A percentile compares a stretch with the other conserved stretches of the same genome.
Conservation (phyloP, 2,888 invertebrate genomes). For the Hoplodrina ambigua region DNA sequence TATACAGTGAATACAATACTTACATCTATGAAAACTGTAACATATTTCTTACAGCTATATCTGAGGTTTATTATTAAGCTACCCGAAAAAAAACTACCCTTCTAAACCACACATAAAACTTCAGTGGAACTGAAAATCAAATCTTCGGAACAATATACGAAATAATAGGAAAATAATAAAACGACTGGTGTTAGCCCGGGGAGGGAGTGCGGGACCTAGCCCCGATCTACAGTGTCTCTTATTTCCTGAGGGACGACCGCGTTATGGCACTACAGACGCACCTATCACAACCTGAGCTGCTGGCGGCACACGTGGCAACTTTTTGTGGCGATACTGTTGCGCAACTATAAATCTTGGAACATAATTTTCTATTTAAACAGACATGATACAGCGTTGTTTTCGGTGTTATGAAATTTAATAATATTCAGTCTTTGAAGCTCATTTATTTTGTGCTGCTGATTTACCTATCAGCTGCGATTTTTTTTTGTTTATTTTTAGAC, state of each 20-base stretch:
- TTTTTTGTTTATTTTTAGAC: no score
- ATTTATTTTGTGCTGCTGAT: no score
- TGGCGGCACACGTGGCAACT: conserved; percentile 9
- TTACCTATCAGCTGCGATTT: no score
- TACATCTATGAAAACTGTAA: no score
- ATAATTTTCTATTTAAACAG: no score
- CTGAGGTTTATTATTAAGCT: no score
- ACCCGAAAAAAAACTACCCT: neutral
- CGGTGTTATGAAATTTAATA: no score
- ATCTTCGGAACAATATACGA: conserved; percentile 60
- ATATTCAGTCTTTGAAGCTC: no score
- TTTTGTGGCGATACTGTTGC: conserved; percentile 9
- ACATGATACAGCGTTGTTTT: no score
- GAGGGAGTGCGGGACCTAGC: conserved; percentile 58
- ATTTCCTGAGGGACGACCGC: conserved; percentile 82
- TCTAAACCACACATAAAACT: conserved; percentile 30
- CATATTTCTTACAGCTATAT: no score
- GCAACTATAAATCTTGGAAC: neutral
- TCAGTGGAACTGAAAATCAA: conserved; percentile 63
- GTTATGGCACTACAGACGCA: conserved; percentile 78
- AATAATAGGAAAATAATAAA: conserved; percentile 81
- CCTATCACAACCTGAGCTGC: conserved; percentile 73
- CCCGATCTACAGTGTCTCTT: conserved; percentile 73
- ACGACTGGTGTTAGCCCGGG: conserved; percentile 67
- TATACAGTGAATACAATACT: no score